These are phyloP conservation scores for Habropoda laboriosa DNA, from an alignment of 1,140 invertebrate genomes.

Conservation along the genomic window DNA sequence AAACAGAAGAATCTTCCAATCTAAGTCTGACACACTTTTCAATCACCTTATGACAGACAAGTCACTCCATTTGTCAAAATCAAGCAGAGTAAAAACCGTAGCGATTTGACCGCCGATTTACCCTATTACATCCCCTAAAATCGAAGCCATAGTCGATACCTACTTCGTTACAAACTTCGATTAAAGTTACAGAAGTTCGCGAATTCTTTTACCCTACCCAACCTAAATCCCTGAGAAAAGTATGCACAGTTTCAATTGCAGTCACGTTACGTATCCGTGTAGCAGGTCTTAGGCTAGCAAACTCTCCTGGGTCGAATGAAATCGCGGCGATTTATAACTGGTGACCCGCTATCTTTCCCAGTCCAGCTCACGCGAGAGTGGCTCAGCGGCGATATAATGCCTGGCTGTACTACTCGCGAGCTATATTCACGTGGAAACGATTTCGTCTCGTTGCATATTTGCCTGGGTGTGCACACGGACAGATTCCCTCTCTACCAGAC, in stretches of 20 bases:
- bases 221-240: too few species aligned
- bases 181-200: too few species aligned
- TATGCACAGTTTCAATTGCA: background rate
- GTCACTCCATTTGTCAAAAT: too few species aligned
- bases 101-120: too few species aligned
- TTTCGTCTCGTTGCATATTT: background rate
- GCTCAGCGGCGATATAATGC: conserved; percentile 33
- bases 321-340: conserved; percentile 58
- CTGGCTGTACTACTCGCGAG: background rate
- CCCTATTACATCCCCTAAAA: too few species aligned
- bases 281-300: background rate
- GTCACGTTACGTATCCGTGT: background rate
- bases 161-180: too few species aligned
- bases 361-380: conserved; percentile 40
- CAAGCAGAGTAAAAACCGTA: too few species aligned
- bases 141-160: too few species aligned
- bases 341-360: conserved; percentile 44
- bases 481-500: background rate
- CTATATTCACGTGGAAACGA: background rate
- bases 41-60: too few species aligned
- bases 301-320: conserved; percentile 41
- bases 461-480: background rate
- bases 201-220: too few species aligned
- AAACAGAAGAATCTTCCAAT: too few species aligned
- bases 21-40: too few species aligned